These are phyloP conservation scores for Columbina picui DNA, from an alignment of 2,113 vertebrate species.

Conservation along the genomic window DNA sequence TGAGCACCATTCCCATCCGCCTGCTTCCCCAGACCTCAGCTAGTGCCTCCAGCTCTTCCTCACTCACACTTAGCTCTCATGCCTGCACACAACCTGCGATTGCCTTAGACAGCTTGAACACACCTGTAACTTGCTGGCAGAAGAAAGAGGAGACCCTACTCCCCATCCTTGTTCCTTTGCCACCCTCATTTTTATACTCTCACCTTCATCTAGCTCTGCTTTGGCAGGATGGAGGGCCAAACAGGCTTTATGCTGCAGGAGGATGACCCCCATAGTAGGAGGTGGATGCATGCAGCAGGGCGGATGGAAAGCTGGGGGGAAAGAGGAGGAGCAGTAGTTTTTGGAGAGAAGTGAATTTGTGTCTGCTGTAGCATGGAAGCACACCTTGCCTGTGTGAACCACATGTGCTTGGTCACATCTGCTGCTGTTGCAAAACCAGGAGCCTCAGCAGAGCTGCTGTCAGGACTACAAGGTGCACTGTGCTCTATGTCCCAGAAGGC, in stretches of 20 bases:
- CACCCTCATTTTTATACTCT: not conserved
- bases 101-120: not conserved
- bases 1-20: not conserved
- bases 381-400: not conserved
- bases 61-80: not conserved
- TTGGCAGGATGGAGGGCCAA: not conserved
- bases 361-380: not conserved
- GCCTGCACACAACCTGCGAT: not conserved
- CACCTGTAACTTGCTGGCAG: not conserved
- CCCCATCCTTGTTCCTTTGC: not conserved
- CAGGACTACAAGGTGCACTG: accelerated
- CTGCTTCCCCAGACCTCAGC: not conserved
- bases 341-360: not conserved
- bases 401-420: not conserved
- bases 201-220: not conserved
- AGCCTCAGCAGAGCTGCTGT: not conserved
- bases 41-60: not conserved
- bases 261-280: not conserved
- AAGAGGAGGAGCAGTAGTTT: not conserved
- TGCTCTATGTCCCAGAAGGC: not conserved
- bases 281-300: not conserved
- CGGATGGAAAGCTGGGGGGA: not conserved
- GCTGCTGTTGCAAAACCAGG: not conserved
- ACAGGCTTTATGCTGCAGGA: not conserved
- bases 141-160: not conserved